These are phyloP conservation scores for Furcifer pardalis DNA, from an alignment of 2,797 vertebrate genomes.

Conservation along the genomic window DNA sequence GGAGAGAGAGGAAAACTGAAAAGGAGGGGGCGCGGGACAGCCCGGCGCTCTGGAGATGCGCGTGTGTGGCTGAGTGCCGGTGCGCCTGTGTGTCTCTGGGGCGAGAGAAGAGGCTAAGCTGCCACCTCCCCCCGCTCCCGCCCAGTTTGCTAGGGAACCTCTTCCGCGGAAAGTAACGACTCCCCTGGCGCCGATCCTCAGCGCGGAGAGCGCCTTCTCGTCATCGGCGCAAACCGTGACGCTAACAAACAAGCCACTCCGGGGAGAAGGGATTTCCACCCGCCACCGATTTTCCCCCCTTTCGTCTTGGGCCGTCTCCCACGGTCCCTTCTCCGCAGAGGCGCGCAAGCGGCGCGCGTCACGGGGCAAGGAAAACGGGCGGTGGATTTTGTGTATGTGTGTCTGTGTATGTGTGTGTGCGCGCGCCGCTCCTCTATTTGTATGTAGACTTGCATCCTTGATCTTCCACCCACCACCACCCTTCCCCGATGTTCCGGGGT, in stretches of 20 bases:
- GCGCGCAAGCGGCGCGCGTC: too few relatives aligned
- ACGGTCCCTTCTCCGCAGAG: background rate
- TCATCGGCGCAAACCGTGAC: conserved; percentile 6
- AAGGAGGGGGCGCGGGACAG: conserved; percentile 6
- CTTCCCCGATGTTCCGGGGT: background rate
- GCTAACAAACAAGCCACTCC: conserved; percentile 45
- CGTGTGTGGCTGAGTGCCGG: conserved; percentile 1
- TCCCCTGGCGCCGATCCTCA: conserved; percentile 35
- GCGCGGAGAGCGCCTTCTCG: conserved; percentile 15
- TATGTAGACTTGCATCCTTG: too few relatives aligned
- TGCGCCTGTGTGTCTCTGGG: conserved; percentile 53
- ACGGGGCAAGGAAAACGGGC: conserved; percentile 50
- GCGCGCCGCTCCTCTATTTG: too few relatives aligned
- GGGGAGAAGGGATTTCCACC: conserved; percentile 65
- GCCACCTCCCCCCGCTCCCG: conserved; percentile 58
- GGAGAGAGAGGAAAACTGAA: background rate
- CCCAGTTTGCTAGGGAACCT: conserved; percentile 53
- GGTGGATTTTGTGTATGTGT: background rate
- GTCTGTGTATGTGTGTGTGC: too few relatives aligned
- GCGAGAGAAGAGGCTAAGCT: conserved; percentile 17
- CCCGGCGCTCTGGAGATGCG: conserved; percentile 23
- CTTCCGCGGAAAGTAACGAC: conserved; percentile 46
- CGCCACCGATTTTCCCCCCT: conserved; percentile 48
- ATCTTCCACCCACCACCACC: background rate
- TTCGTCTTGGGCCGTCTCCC: background rate